Evolutionary conservation across 2,113 vertebrate species (phyloP).

Genomic region (Hyaena hyaena): DNA sequence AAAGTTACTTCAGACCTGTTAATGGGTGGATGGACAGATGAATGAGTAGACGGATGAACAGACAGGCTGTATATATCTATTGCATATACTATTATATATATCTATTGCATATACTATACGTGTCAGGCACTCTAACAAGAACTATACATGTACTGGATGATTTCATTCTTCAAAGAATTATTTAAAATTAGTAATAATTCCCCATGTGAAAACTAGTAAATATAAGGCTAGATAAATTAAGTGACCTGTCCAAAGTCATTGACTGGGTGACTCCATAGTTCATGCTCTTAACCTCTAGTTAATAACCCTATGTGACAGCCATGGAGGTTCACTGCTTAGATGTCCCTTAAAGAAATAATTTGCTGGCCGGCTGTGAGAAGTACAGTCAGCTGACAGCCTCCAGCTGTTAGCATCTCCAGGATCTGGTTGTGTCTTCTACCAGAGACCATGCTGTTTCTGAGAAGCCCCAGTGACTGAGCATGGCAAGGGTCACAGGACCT

Average conservation of each 20-base stretch:
- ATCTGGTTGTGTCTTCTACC: not conserved
- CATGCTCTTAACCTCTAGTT: not conserved
- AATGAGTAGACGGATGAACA: not conserved
- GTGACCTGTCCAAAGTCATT: not conserved
- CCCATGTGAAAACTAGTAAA: not conserved
- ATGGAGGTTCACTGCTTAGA: not conserved
- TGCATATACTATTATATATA: too few relatives aligned
- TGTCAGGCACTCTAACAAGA: not conserved
- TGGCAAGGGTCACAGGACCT: fast-evolving
- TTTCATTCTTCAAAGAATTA: not conserved
- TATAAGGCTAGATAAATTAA: not conserved
- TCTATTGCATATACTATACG: not conserved
- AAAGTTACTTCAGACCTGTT: not conserved
- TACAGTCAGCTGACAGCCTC: not conserved
- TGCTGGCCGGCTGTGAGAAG: not conserved
- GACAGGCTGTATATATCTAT: not conserved
- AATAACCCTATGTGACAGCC: not conserved
- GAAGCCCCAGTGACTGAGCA: not conserved
- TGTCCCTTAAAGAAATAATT: not conserved
- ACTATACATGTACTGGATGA: not conserved
- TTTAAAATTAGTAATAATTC: constrained; percentile 44
- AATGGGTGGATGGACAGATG: not conserved
- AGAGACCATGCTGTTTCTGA: not conserved
- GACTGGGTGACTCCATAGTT: not conserved
- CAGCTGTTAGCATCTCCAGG: not conserved